These are phyloP conservation scores for Leptothorax acervorum DNA, from an alignment of 2,888 invertebrate genomes.

Conservation along the genomic window DNA sequence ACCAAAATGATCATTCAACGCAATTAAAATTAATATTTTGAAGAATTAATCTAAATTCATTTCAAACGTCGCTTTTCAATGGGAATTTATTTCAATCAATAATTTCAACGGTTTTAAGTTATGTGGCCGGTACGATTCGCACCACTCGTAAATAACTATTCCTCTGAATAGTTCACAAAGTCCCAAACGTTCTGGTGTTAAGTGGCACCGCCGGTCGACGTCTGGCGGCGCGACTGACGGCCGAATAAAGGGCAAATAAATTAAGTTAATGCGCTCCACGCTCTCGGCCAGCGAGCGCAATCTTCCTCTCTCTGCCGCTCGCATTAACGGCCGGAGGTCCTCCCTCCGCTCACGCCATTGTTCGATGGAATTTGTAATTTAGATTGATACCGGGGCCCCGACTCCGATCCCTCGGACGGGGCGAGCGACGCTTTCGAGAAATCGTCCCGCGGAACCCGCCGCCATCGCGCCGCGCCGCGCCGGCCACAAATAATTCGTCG, in stretches of 20 bases:
- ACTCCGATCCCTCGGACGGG: constrained; percentile 55
- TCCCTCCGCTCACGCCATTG: constrained; percentile 75
- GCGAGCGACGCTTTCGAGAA: constrained; percentile 48
- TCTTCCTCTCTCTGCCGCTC: constrained; percentile 63
- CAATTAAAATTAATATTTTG: constrained; percentile 1
- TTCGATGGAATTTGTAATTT: constrained; percentile 85
- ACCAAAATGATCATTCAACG: background rate
- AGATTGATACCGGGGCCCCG: constrained; percentile 83
- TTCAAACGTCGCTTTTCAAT: background rate
- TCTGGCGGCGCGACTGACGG: constrained; percentile 81
- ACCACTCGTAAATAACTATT: constrained; percentile 1
- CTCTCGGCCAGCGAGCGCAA: constrained; percentile 69
- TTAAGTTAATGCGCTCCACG: constrained; percentile 83
- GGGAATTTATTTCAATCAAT: constrained; percentile 13
- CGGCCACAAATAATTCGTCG: constrained; percentile 42
- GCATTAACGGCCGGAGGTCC: constrained; percentile 68
- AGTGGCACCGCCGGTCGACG: constrained; percentile 71
- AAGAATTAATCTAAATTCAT: background rate
- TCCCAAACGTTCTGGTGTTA: constrained; percentile 24
- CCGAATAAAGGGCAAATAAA: constrained; percentile 85
- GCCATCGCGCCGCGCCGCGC: constrained; percentile 15
- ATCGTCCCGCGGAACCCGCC: constrained; percentile 43
- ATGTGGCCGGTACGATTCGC: background rate
- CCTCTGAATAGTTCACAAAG: background rate
- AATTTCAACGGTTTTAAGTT: background rate